phyloP scores from a whole-genome alignment of 2,797 vertebrate genomes.

The Poeciliopsis gracilis region DNA sequence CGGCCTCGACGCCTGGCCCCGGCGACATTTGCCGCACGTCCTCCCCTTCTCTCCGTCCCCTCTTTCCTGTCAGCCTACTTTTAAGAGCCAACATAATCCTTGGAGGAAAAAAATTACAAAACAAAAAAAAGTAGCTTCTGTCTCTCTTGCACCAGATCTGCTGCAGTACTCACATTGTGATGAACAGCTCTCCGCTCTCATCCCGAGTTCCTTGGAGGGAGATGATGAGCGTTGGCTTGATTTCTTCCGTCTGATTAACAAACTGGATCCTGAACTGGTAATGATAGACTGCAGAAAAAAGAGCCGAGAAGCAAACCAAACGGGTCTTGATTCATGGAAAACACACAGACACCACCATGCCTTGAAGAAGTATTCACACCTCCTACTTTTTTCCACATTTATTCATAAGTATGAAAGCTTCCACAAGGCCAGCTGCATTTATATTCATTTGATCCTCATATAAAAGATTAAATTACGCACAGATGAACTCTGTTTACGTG shows the following conservation, averaged over 20 bases:
- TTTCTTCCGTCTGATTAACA: constrained; percentile 78
- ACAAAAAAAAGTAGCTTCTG: no score
- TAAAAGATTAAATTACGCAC: neutral
- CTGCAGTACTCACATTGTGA: constrained; percentile 86
- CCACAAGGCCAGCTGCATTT: neutral
- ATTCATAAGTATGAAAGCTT: neutral
- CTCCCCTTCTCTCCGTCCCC: no score
- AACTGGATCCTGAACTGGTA: constrained; percentile 94
- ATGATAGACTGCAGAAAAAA: constrained; percentile 84
- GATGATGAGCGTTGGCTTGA: constrained; percentile 83
- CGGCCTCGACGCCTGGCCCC: no score
- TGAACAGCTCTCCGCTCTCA: constrained; percentile 82
- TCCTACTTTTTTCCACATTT: neutral
- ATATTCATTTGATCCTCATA: neutral
- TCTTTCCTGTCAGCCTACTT: no score
- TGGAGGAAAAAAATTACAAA: no score
- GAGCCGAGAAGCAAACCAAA: neutral
- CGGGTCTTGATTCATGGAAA: neutral
- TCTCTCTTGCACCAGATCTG: constrained; percentile 8
- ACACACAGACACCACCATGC: neutral
- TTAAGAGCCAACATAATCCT: no score
- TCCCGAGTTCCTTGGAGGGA: constrained; percentile 86
- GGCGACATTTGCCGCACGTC: no score
- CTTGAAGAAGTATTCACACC: neutral
- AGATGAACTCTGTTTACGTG: neutral